phyloP scores from a whole-genome alignment of 2,113 vertebrate genomes.

The Catharus bicknelli region DNA sequence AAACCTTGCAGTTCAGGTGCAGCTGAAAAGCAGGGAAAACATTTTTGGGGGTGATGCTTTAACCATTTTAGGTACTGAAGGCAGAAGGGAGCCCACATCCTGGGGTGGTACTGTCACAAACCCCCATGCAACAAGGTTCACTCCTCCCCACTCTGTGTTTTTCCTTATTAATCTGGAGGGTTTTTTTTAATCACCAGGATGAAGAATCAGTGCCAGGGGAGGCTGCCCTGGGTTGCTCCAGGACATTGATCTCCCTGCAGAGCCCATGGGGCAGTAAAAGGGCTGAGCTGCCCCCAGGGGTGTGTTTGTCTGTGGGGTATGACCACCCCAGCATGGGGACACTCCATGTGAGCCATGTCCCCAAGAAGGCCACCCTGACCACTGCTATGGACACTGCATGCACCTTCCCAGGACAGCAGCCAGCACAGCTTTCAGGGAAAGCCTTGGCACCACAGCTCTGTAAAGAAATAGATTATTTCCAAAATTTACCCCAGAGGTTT shows the following conservation, averaged over 20 bases:
- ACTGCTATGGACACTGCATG: rapidly evolving
- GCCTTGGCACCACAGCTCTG: background rate
- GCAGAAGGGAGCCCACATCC: background rate
- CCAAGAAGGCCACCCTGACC: background rate
- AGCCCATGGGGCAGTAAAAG: background rate
- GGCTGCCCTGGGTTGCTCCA: background rate
- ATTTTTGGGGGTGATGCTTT: background rate
- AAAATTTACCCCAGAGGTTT: background rate
- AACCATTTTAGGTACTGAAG: background rate
- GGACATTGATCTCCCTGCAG: background rate
- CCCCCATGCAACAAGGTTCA: rapidly evolving
- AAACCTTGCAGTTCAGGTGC: background rate
- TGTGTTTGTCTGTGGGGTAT: background rate
- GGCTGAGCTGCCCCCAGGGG: background rate
- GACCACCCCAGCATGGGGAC: background rate
- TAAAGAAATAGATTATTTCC: background rate
- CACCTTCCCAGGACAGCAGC: background rate
- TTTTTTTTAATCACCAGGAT: background rate
- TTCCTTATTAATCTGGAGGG: background rate
- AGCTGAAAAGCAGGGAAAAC: background rate
- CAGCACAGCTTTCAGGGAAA: background rate
- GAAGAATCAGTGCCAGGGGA: background rate
- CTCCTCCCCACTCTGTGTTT: background rate
- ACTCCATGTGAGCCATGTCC: background rate
- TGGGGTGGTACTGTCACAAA: background rate